Evolutionary conservation across 2,797 vertebrate species (phyloP), one percentile per base, ranked within the genome.

Genomic region (Sebastes goodei): DNA sequence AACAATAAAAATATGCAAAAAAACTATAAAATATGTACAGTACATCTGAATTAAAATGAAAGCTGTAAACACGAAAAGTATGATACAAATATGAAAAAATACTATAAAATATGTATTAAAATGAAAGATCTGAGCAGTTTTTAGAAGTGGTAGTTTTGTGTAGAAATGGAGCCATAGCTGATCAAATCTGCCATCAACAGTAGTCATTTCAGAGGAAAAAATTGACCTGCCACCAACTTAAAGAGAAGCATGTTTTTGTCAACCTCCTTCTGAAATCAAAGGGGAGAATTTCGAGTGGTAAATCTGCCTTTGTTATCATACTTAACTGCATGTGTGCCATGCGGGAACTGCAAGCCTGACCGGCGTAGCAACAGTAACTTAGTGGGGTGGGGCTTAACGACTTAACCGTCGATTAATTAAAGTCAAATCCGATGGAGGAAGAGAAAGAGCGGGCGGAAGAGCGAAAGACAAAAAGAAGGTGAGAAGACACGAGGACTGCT

Each of bases 181-280:
- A 49, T 60, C 11, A 68, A 60, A 32, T 52, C 12, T 55, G 7
- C 5, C 1, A 10, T 0, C 14, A 57, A 17, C 4, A 52, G 27
- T 7, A 15, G 5, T 9, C 7, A 49, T 38, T 52, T 30, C 57
- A 30, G 25, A 17, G 25, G 38, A 1, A 23, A 25, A 17, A 25
- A 57, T 9, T 66, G 25, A 35, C 10, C 10, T 0, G 30, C 25
- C 0, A 0, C 5, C 5, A 0, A 6, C 21, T 33, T 3, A 1
- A 67, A 49, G 4, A 25, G 59, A 53, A 8, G 10, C 21, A 21
- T 74, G 30, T 5, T 67, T 67, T 20, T 23, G 27, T 32, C 0
- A 0, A 57, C 53, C n/a, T 30, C 20, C 11, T 29, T 60, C 56
- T 23, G 11, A 72, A 30, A 33, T 32, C 21, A 53, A 17, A 6